These are phyloP conservation scores for Drosophila atripex DNA, from an alignment of 2,888 invertebrate genomes.

Conservation along the genomic window DNA sequence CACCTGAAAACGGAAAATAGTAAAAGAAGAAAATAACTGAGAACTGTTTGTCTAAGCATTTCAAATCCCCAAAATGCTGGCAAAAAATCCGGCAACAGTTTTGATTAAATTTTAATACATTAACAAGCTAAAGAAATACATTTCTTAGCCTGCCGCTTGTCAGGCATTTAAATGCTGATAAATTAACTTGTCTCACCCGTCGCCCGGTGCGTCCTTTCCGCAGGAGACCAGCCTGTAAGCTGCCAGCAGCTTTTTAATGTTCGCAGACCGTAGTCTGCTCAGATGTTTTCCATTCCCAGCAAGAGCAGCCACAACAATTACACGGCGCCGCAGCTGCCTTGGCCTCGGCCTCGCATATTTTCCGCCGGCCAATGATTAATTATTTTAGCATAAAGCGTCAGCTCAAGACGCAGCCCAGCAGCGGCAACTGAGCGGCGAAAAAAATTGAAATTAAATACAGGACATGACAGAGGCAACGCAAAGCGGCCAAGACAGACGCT, in stretches of 20 bases:
- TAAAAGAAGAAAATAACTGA: not conserved
- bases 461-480: constrained; percentile 48
- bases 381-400: constrained; percentile 80
- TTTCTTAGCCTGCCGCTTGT: constrained; percentile 48
- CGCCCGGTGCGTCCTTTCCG: constrained; percentile 18
- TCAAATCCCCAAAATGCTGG: not conserved
- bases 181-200: constrained; percentile 70
- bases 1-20: too few species aligned
- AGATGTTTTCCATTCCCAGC: constrained; percentile 5
- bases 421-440: constrained; percentile 14
- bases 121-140: constrained; percentile 31
- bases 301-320: constrained; percentile 68
- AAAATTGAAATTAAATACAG: constrained; percentile 74
- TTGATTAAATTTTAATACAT: constrained; percentile 33
- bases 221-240: constrained; percentile 37
- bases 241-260: constrained; percentile 56
- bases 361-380: constrained; percentile 77
- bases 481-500: constrained; percentile 15
- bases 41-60: not conserved
- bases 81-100: not conserved
- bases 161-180: constrained; percentile 79
- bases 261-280: constrained; percentile 30
- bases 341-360: constrained; percentile 67
- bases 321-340: constrained; percentile 65
- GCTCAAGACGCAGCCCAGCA: constrained; percentile 65